A percentile compares a stretch with the other conserved stretches of the same genome.
Conservation (phyloP, 30 jellyfish, hydroid and myxozoan genomes). For the Rhopilema esculentum region DNA sequence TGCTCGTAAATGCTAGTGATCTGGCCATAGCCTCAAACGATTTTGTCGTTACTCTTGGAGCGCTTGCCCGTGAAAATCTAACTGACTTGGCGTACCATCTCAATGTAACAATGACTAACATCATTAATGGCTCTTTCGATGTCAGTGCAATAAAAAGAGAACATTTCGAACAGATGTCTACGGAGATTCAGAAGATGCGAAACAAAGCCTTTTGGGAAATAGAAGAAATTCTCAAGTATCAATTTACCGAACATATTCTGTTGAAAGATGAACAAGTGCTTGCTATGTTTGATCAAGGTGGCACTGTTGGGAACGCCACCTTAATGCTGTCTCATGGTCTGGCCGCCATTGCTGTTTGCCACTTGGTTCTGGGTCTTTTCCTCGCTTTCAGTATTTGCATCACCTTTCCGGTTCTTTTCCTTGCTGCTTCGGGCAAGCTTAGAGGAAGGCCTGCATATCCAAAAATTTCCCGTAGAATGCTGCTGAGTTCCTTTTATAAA, state of each 20-base stretch:
- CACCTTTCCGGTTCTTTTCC: constrained; percentile 25
- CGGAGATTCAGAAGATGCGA: constrained; percentile 7
- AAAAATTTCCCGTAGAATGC: neutral
- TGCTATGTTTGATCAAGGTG: constrained; percentile 20
- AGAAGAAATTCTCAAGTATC: constrained; percentile 10
- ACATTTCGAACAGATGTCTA: constrained; percentile 8
- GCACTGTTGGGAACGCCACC: neutral
- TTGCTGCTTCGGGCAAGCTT: constrained; percentile 3
- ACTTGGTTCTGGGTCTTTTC: constrained; percentile 6
- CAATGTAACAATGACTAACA: neutral
- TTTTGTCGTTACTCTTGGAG: neutral
- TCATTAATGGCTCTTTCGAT: neutral
- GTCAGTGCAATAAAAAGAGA: neutral
- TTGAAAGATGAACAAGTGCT: constrained; percentile 17
- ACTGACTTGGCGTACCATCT: constrained; percentile 8
- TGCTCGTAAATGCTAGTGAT: constrained; percentile 5
- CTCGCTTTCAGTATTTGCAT: constrained; percentile 2
- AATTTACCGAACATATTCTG: neutral
- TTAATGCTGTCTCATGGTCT: neutral
- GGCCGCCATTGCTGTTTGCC: neutral
- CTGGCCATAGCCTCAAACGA: constrained; percentile 5
- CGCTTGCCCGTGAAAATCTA: constrained; percentile 7
- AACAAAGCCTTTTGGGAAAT: constrained; percentile 5
- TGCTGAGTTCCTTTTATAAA: neutral
- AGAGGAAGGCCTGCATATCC: neutral